Base-by-base conservation (phyloP, 37 sponge, comb jelly and placozoan species). In the Chondrilla cf. caribensis region DNA sequence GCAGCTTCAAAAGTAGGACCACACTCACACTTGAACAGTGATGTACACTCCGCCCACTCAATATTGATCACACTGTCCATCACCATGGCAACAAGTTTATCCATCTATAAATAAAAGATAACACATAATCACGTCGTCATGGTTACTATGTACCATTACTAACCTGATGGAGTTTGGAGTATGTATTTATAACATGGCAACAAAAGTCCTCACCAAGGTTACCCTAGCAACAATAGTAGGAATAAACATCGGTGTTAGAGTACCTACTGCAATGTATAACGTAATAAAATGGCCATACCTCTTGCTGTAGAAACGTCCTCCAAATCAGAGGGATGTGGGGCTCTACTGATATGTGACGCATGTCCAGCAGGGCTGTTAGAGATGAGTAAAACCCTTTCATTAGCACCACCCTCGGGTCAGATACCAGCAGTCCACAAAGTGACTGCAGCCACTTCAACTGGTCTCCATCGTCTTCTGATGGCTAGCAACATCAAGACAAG, bases 161-260 rank as follows among this genome's bases (percentile, higher is more conserved):
- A 36, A 73, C 76, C 43, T 73, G 76, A 37, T 73, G 76, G 2
- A 73, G 44, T 22, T 73, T 73, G 76, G 44, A 73, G 76, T 73
- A 73, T 22, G 41, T 73, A 8, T 37, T 37, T 43, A 73, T 40
- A n/a, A 73, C 43, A 0, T 9, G n/a, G 25, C 19, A 36, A 39
- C 76, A 73, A 40, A 73, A 73, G 38, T 42, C 44, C 41, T 42
- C 76, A 73, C 76, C 29, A 9, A 6, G 24, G 1, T 21, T 15
- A 15, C 40, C 76, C 76, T 73, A 62, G 51, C 51, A 47, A 47
- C 11, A 11, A 47, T 14, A 11, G 11, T 47, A n/a, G n/a, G n/a
- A n/a, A n/a, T n/a, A n/a, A n/a, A n/a, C n/a, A n/a, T n/a, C n/a
- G n/a, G n/a, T n/a, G n/a, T n/a, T n/a, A n/a, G n/a, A n/a, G n/a